These are phyloP conservation scores for Sympetrum striolatum DNA, from an alignment of 2,888 invertebrate genomes.

Conservation along the genomic window DNA sequence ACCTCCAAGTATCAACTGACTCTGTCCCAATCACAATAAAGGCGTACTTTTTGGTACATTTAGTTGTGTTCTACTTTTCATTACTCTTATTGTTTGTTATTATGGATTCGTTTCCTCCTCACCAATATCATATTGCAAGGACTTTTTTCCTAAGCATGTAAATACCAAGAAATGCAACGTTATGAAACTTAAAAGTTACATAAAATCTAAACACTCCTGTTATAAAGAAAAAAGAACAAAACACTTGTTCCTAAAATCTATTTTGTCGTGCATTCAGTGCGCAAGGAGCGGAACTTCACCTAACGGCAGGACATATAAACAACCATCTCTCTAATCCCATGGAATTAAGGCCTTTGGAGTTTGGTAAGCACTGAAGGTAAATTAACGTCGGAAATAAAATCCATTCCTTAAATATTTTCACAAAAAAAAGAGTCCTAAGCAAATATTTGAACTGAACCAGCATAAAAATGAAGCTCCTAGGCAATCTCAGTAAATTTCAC, in stretches of 20 bases:
- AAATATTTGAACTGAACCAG: conserved; percentile 33
- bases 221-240: conserved; percentile 46
- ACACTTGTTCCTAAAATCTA: conserved; percentile 49
- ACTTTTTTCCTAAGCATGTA: conserved; percentile 45
- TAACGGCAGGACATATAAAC: conserved; percentile 49
- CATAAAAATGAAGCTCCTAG: conserved; percentile 46
- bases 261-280: conserved; percentile 51
- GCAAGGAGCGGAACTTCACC: conserved; percentile 49
- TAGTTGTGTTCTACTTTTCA: conserved; percentile 44
- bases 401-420: conserved; percentile 47
- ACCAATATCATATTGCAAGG: conserved; percentile 50
- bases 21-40: conserved; percentile 58
- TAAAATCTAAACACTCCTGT: conserved; percentile 42
- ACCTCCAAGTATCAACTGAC: conserved; percentile 67
- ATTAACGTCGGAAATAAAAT: conserved; percentile 44
- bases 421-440: conserved; percentile 45
- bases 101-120: conserved; percentile 61
- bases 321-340: conserved; percentile 49
- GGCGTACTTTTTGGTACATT: conserved; percentile 30
- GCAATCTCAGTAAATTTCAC: conserved; percentile 4
- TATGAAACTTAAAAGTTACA: conserved; percentile 42
- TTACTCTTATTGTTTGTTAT: conserved; percentile 47
- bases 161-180: conserved; percentile 44
- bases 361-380: conserved; percentile 50
- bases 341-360: conserved; percentile 49